phyloP scores from a whole-genome alignment of 2,797 vertebrate genomes.

The Passerculus sandwichensis region DNA sequence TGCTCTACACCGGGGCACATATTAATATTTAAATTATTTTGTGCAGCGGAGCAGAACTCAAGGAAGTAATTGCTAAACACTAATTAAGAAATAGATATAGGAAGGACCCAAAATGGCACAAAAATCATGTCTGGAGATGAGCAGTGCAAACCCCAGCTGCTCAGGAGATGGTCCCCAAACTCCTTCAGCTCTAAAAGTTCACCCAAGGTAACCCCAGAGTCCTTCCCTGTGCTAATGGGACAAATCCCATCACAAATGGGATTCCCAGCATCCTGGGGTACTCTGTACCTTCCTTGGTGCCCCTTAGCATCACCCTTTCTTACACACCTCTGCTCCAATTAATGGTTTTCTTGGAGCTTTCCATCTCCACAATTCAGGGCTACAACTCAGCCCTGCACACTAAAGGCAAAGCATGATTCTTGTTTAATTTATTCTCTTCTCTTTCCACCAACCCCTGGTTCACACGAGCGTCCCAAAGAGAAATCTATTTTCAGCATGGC shows the following conservation, averaged over 20 bases:
- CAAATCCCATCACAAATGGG: accelerated
- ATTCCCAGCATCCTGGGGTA: neutral
- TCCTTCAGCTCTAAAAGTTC: neutral
- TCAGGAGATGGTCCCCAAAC: neutral
- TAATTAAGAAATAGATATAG: neutral
- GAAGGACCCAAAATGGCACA: neutral
- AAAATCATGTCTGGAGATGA: neutral
- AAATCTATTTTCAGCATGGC: neutral
- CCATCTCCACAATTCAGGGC: neutral
- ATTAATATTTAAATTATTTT: neutral
- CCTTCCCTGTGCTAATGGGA: neutral
- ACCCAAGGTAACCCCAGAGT: neutral
- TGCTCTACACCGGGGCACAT: neutral
- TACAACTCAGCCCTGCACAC: accelerated
- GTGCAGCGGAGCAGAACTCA: neutral
- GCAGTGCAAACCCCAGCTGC: neutral
- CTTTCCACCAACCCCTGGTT: neutral
- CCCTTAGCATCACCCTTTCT: neutral
- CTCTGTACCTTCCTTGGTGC: neutral
- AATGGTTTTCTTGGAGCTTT: neutral
- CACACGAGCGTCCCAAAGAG: neutral
- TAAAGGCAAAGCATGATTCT: neutral
- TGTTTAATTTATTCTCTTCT: neutral
- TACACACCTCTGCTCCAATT: neutral
- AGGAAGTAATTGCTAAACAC: neutral